Base-by-base conservation (phyloP, 2,888 invertebrate species). In the Leucophenga montana region DNA sequence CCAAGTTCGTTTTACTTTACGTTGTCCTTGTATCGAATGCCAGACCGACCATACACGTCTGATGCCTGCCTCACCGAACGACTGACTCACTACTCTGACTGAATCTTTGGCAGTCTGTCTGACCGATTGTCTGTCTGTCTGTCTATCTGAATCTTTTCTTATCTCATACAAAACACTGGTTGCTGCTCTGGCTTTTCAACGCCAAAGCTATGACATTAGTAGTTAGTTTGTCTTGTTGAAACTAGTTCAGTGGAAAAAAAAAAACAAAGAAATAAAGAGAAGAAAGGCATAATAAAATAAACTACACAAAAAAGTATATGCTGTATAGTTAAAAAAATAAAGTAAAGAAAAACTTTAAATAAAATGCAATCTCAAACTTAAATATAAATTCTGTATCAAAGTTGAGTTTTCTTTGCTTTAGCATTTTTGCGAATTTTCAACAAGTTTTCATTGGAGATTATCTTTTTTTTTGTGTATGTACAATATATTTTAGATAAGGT, bases 111-210 rank as follows among this genome's bases (percentile, higher is more conserved):
- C 48, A 4, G 48, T 8, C 50, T 50, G 50, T 11, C 50, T n/a
- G 18, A 13, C n/a, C 13, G n/a, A 13, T 16, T 50, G 16, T 16
- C 5, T 50, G 50, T 14, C 50, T 50, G 50, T 6, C 50, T 50
- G 50, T 46, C 22, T 46, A 22, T 46, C 62, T 64, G 62, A 48
- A 48, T 64, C 44, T 64, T n/a, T 22, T 18, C 83, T 81, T 81
- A 81, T 81, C 81, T 84, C 83, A 73, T 75, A 73, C 78, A 74
- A 81, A 84, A 81, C 81, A 81, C 81, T 81, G 81, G 81, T 81
- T 81, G 81, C 81, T 39, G 39, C 9, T 27, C 39, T 64, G 62
- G 33, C 62, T 64, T 64, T 64, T 64, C 57, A 57, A 57, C 31
- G 57, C n/a, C 62, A 64, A 48, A 18, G 62, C 57, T 22, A 57